Base-by-base conservation (phyloP, 2,113 vertebrate genomes). In the Embiotoca jacksoni region DNA sequence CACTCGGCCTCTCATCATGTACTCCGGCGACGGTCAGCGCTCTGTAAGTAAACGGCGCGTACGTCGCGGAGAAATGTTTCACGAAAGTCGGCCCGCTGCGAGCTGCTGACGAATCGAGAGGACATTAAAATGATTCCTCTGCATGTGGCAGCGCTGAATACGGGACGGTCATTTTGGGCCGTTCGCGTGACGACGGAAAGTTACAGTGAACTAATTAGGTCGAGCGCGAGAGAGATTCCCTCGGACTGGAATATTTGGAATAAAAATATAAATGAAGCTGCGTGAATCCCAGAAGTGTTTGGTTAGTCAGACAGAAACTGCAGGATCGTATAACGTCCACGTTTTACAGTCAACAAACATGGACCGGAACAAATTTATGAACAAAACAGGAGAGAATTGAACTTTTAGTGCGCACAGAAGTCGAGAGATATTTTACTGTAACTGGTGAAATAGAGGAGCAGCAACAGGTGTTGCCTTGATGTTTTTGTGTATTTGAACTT, bases 41-140 rank as follows among this genome's bases (percentile, higher is more conserved):
- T 23, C 23, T 23, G 23, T 23, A 23, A 23, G 23, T 23, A 23
- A 23, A 23, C 23, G 23, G 23, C 23, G 23, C 23, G 23, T 23
- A 23, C 23, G 23, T 6, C 10, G 13, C 3, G 10, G 13, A 44
- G 41, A 44, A 44, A 44, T 44, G 4, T 44, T 44, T 44, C 53
- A 62, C 64, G 33, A 46, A 62, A 63, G 7, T 32, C 7, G 46
- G 16, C 23, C n/a, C 35, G 2, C 23, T 3, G 35, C n/a, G n/a
- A n/a, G 58, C 47, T n/a, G 30, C 32, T 16, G 64, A 75, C 59
- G 71, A 53, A 57, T 41, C 3, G 37, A 60, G 36, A 73, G 47
- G 14, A 47, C 14, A 65, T 58, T 75, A 67, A 9, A 85, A 81
- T 87, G 64, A 87, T 85, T 83, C 81, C 71, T 54, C 63, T 37